Evolutionary conservation across 2,888 invertebrate species (phyloP).

Genomic region (Seira ritae): DNA sequence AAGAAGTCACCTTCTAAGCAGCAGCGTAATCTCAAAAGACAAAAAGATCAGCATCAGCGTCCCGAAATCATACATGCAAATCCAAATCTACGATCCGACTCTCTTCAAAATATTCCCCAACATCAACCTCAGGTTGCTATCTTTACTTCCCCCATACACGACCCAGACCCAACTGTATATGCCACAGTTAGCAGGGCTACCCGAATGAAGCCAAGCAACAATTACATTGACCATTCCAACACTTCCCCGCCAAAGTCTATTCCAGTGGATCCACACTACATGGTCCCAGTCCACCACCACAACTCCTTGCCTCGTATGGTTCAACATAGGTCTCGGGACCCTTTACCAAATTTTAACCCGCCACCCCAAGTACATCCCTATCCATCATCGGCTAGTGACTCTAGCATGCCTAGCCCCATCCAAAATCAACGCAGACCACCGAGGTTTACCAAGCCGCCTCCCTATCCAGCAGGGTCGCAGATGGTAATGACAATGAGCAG

Average conservation of each 20-base stretch:
- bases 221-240: not conserved
- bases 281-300: slow-evolving; percentile 28
- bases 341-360: slow-evolving; percentile 4
- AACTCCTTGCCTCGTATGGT: not conserved
- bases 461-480: slow-evolving; percentile 32
- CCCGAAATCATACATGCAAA: slow-evolving; percentile 34
- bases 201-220: slow-evolving; percentile 6
- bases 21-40: no score
- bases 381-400: slow-evolving; percentile 5
- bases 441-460: slow-evolving; percentile 30
- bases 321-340: not conserved
- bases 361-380: slow-evolving; percentile 22
- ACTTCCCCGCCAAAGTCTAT: not conserved
- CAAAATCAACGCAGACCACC: slow-evolving; percentile 12
- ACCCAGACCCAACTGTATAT: slow-evolving; percentile 4
- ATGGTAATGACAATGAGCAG: slow-evolving; percentile 3
- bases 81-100: slow-evolving; percentile 30
- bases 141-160: not conserved
- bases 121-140: not conserved
- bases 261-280: slow-evolving; percentile 27
- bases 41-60: not conserved
- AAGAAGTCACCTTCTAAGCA: not conserved
- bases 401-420: not conserved
- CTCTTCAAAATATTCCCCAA: not conserved
- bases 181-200: slow-evolving; percentile 15